These are phyloP conservation scores for Acanthopagrus latus DNA, from an alignment of 2,797 vertebrate species.

Conservation along the genomic window DNA sequence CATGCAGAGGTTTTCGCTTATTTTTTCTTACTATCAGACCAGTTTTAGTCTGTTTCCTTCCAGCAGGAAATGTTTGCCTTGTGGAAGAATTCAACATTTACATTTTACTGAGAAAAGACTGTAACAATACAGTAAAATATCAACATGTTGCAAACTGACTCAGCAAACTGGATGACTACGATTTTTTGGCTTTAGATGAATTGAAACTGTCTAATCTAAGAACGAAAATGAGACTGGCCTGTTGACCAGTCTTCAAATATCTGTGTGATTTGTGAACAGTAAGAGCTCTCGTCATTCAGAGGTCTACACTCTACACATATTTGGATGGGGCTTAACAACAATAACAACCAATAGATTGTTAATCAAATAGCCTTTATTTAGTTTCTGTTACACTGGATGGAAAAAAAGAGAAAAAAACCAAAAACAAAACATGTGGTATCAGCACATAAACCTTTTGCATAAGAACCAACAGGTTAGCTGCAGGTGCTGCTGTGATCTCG, in stretches of 20 bases:
- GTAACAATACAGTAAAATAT: neutral
- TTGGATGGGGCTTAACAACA: neutral
- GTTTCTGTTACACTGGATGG: neutral
- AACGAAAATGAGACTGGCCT: neutral
- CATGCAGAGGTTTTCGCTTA: neutral
- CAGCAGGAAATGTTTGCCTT: neutral
- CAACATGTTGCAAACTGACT: neutral
- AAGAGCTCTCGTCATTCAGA: neutral
- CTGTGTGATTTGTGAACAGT: neutral
- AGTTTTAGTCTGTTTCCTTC: neutral
- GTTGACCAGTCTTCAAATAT: neutral
- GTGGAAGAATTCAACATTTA: neutral
- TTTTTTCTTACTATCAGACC: neutral
- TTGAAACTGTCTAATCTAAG: neutral
- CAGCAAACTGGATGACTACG: too few species aligned
- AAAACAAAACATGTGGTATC: neutral
- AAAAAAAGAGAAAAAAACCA: neutral
- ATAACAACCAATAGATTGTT: neutral
- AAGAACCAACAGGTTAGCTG: neutral
- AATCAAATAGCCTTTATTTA: neutral
- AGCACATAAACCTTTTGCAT: neutral
- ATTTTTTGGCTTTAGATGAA: too few species aligned
- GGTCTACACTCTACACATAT: neutral
- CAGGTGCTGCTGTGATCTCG: constrained; percentile 51
- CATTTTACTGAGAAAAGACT: neutral